phyloP scores from a whole-genome alignment of 2,888 invertebrate species.

The Harpalus rufipes region DNA sequence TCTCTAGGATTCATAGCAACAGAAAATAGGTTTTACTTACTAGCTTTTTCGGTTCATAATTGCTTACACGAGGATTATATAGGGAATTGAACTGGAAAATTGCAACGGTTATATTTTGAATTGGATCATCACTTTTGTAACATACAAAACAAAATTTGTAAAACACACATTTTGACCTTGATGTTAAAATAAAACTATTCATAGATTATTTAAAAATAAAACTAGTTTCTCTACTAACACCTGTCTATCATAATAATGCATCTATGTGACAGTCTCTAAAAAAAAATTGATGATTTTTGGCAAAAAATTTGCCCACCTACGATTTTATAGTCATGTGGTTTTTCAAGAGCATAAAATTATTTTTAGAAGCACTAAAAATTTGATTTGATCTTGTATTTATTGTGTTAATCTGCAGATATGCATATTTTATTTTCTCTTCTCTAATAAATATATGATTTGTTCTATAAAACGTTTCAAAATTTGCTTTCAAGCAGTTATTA shows the following conservation, averaged over 20 bases:
- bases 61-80: no score
- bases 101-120: no score
- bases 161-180: constrained; percentile 27
- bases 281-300: constrained; percentile 18
- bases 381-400: background rate
- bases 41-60: no score
- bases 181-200: constrained; percentile 24
- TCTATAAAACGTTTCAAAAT: no score
- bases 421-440: no score
- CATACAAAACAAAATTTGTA: background rate
- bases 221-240: constrained; percentile 20
- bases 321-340: background rate
- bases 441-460: no score
- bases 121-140: background rate
- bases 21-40: no score
- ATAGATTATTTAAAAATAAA: constrained; percentile 50
- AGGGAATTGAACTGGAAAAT: no score
- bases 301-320: background rate
- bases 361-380: background rate
- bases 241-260: constrained; percentile 57
- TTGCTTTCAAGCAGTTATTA: no score
- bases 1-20: no score
- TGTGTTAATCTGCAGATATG: no score
- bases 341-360: background rate
- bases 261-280: constrained; percentile 15